A percentile compares a stretch with the other conserved stretches of the same genome.
Conservation (phyloP, 2,113 vertebrate species). For the Leptocoma aspasia region DNA sequence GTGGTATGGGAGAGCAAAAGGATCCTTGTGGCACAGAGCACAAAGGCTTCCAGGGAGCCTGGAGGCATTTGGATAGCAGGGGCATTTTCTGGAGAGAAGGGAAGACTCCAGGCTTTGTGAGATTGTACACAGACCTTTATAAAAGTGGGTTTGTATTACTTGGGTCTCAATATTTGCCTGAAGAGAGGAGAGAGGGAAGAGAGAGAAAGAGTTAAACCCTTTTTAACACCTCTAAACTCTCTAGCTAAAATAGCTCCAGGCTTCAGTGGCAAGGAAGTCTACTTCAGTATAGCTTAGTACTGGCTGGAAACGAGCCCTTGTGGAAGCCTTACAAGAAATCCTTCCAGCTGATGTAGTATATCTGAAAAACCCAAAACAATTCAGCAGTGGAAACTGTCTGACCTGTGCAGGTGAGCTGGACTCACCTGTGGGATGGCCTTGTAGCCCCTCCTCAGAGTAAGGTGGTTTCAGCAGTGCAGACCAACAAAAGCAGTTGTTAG, state of each 20-base stretch:
- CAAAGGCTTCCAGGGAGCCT: background rate
- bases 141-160: background rate
- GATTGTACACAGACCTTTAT: background rate
- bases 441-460: background rate
- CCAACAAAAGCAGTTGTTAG: background rate
- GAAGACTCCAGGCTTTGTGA: background rate
- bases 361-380: background rate
- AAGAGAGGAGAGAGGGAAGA: background rate
- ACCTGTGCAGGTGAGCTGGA: background rate
- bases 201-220: no score
- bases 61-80: background rate
- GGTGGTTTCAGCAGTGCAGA: background rate
- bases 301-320: background rate
- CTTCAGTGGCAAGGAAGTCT: background rate
- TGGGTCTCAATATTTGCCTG: background rate
- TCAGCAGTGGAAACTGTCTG: background rate
- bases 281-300: background rate
- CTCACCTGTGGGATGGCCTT: background rate
- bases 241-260: background rate
- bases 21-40: background rate
- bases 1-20: background rate
- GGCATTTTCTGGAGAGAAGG: background rate
- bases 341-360: background rate
- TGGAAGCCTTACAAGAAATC: background rate
- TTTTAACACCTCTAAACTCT: background rate